Percentiles rank a stretch among this genome's conserved stretches.
These are phyloP conservation scores for Pristionchus fissidentatus DNA, from an alignment of 2,888 invertebrate species.

Conservation along the genomic window DNA sequence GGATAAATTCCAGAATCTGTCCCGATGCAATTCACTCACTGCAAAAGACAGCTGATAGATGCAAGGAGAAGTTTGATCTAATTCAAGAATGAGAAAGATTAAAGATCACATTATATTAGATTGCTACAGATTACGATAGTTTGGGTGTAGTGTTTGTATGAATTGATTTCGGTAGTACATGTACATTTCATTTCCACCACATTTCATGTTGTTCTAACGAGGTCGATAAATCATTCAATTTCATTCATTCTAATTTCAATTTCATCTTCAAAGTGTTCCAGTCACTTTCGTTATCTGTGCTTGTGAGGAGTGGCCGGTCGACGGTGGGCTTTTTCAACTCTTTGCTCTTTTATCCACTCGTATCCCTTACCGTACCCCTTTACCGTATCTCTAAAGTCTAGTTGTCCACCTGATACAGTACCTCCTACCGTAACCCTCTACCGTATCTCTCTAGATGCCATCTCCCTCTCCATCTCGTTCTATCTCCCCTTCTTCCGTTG, in stretches of 20 bases:
- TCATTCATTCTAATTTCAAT: background rate
- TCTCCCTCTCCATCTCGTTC: slow-evolving; percentile 11
- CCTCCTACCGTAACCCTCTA: background rate
- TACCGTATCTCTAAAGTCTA: background rate
- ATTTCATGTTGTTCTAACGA: background rate
- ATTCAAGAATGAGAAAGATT: slow-evolving; percentile 19
- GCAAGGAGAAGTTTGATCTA: slow-evolving; percentile 14
- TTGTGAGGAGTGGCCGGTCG: background rate
- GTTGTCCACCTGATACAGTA: too few relatives aligned
- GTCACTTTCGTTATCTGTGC: slow-evolving; percentile 3
- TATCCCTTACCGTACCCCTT: background rate
- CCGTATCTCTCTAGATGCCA: background rate
- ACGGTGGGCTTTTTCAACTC: background rate
- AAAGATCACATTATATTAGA: background rate
- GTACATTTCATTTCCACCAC: background rate
- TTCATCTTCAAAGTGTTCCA: background rate
- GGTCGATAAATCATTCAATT: background rate
- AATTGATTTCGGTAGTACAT: background rate
- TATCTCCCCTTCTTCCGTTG: background rate
- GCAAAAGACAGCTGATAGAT: background rate
- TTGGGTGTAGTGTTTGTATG: background rate
- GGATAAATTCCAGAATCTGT: slow-evolving; percentile 9
- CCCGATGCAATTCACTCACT: background rate
- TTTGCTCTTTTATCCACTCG: background rate
- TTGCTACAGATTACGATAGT: background rate